Evolutionary conservation across 2,113 vertebrate genomes (phyloP), one percentile per base, ranked within the genome.

Genomic region (Picathartes gymnocephalus): DNA sequence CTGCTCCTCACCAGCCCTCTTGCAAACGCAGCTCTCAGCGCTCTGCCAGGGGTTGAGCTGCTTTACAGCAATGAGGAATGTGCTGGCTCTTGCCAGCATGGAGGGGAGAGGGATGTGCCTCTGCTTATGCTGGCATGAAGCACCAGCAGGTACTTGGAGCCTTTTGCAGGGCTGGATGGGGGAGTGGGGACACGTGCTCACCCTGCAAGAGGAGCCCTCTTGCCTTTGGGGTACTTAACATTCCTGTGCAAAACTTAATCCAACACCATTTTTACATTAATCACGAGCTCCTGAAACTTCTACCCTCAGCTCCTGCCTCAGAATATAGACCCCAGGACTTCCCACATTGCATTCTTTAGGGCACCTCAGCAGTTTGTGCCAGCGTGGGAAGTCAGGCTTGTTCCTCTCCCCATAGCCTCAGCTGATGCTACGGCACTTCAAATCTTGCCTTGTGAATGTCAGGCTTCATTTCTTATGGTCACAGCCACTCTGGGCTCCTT

Each of bases 11-110:
- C 2, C 3, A 39, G 56, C 48, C 40, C 54, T 11, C 1, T 44
- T 23, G 33, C 30, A 30, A 81, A 57, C 1, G 3, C 89, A 30
- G 68, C 0, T 0, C 73, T n/a, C 11, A 0, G 85, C 23, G 0
- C 66, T 8, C 42, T 48, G 74, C 92, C 58, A 8, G 35, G 28
- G 4, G 15, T 44, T 51, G 53, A 25, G 83, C 58, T 44, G 66
- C 31, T 4, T 9, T 11, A 15, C 22, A 61, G 60, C 61, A 69
- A 58, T 11, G 61, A 40, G 4, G 9, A 40, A 47, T 1, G 28
- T 56, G 69, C 69, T 62, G 6, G 9, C 77, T 54, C 47, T 50
- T 5, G 1, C 47, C 3, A 8, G 6, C 2, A 5, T 2, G 1
- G 11, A 37, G 81, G 47, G 57, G 42, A 48, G 39, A 8, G 7